Conservation (phyloP, 1,140 invertebrate genomes). For the Ceratina japonica region DNA sequence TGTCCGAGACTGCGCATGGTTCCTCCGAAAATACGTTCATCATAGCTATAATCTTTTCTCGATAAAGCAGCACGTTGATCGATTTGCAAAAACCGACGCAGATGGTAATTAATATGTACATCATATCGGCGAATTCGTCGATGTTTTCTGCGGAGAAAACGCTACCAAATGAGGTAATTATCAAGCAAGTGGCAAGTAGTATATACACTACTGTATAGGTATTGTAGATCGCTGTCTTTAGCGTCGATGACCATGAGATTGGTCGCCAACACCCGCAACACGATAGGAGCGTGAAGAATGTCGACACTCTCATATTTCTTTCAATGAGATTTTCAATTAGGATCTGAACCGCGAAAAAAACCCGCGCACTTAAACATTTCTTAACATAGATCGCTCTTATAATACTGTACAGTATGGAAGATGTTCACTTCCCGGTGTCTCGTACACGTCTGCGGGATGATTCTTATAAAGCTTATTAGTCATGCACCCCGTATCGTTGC, state of each 20-base stretch:
- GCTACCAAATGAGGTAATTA: constrained; percentile 10
- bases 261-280: constrained; percentile 37
- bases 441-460: neutral
- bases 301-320: neutral
- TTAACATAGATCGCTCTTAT: too few species aligned
- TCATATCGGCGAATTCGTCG: constrained; percentile 49
- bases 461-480: constrained; percentile 4
- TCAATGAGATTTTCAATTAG: too few species aligned
- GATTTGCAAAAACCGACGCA: constrained; percentile 46
- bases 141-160: constrained; percentile 25
- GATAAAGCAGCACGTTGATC: constrained; percentile 36
- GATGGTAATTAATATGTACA: constrained; percentile 54
- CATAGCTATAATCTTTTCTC: constrained; percentile 46
- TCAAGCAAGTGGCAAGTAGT: neutral
- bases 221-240: constrained; percentile 18
- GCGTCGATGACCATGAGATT: constrained; percentile 12
- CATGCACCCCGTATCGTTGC: neutral
- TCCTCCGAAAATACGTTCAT: constrained; percentile 24
- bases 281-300: constrained; percentile 8
- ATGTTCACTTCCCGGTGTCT: neutral
- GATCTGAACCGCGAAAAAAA: too few species aligned
- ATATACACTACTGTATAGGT: constrained; percentile 14
- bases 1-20: constrained; percentile 33
- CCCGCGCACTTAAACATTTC: too few species aligned
- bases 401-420: neutral